phyloP scores from a whole-genome alignment of 2,888 invertebrate genomes.

The Stegana nigrithorax region DNA sequence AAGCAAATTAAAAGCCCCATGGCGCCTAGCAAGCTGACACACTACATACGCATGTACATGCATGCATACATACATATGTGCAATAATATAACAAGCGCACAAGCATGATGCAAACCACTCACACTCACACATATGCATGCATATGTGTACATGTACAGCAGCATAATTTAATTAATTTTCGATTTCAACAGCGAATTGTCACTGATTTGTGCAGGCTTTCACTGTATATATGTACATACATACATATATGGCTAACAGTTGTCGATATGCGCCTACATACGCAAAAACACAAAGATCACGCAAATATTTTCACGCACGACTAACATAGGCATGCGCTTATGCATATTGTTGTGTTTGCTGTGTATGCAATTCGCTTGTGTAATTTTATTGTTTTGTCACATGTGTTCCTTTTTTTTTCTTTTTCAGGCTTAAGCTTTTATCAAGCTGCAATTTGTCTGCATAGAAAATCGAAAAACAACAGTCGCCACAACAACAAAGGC shows the following conservation, averaged over 20 bases:
- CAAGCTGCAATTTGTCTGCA: too few relatives aligned
- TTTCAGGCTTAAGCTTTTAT: too few relatives aligned
- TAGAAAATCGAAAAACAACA: too few relatives aligned
- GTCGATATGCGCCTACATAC: neutral
- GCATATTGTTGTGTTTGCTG: neutral
- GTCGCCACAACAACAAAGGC: too few relatives aligned
- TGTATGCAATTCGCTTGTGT: constrained; percentile 2
- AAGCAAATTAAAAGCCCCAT: constrained; percentile 1
- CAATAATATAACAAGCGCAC: neutral
- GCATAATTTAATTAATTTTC: constrained; percentile 5
- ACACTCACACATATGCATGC: neutral
- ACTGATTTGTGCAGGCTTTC: neutral
- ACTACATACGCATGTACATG: neutral
- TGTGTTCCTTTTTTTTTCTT: neutral
- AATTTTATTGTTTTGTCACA: neutral
- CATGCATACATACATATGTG: neutral
- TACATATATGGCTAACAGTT: neutral
- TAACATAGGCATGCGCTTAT: neutral
- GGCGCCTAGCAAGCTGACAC: neutral
- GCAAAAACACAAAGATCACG: too few relatives aligned
- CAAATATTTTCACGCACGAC: constrained; percentile 5
- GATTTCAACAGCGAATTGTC: neutral
- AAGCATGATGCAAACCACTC: neutral
- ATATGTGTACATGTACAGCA: neutral
- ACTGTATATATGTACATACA: neutral